Evolutionary conservation across 2,888 invertebrate genomes (phyloP).

Genomic region (Tachystola acroxantha): DNA sequence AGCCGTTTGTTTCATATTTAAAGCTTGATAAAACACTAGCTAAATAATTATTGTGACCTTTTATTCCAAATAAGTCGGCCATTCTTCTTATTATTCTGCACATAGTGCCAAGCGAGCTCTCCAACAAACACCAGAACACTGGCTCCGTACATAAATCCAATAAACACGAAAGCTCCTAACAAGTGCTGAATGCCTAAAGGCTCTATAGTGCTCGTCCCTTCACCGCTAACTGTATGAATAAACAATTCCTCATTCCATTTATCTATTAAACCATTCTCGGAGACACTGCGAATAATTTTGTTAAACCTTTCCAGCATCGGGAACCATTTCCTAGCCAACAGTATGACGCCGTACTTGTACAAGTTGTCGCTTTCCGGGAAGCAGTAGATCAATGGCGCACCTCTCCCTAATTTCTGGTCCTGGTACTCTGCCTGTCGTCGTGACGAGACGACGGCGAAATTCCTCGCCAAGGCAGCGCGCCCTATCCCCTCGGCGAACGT

Average conservation of each 20-base stretch:
- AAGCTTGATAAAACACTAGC: no score
- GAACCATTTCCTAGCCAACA: slow-evolving; percentile 65
- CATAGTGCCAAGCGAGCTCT: slow-evolving; percentile 29
- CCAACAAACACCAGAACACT: slow-evolving; percentile 53
- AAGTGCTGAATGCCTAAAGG: slow-evolving; percentile 61
- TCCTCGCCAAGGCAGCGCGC: slow-evolving; percentile 50
- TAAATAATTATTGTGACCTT: no score
- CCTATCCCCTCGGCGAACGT: slow-evolving; percentile 59
- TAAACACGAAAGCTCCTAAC: slow-evolving; percentile 67
- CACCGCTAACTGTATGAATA: slow-evolving; percentile 37
- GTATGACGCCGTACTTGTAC: slow-evolving; percentile 71
- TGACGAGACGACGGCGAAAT: slow-evolving; percentile 67
- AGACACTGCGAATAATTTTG: slow-evolving; percentile 63
- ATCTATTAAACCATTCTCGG: slow-evolving; percentile 68
- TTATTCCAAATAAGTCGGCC: no score
- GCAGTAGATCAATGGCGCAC: slow-evolving; percentile 60
- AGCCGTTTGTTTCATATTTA: no score
- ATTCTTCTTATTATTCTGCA: no score
- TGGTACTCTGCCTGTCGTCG: slow-evolving; percentile 65
- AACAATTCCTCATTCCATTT: slow-evolving; percentile 70
- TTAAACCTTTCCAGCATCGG: slow-evolving; percentile 64
- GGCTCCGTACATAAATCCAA: slow-evolving; percentile 56
- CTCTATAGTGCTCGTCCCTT: slow-evolving; percentile 43
- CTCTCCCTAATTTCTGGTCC: slow-evolving; percentile 63
- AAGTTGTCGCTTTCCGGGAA: slow-evolving; percentile 64